Base-by-base conservation (phyloP, 2,888 invertebrate species). In the Mythimna ferrago region DNA sequence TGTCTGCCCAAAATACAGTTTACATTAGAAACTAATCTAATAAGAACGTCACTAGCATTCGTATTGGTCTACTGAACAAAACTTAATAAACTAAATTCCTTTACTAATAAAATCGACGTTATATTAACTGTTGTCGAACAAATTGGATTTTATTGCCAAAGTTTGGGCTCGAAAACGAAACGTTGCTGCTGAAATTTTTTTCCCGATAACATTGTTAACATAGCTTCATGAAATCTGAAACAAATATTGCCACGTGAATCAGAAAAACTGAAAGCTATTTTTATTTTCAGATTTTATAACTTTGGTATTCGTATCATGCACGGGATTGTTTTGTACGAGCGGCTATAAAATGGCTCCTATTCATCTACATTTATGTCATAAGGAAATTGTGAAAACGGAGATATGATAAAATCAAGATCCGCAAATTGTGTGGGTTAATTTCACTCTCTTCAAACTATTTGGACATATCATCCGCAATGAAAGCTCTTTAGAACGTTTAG, bases 41-140 rank as follows among this genome's bases (percentile, higher is more conserved):
- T 38, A 62, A 66, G 74, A 62, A 60, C 14, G 56, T 68, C 53
- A n/a, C 10, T 26, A 61, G 62, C 9, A 41, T 65, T 76, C 61
- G 16, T 64, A 58, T 68, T 73, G 32, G 68, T 69, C 35, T 66
- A 10, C n/a, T 53, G 6, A 16, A 60, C 11, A 69, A 60, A 61
- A 67, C 57, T 32, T 19, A 61, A 65, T 76, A 67, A 61, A 66
- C 6, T n/a, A 63, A 75, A 70, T 54, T 71, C 26, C 41, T 51
- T 56, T 10, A 44, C 38, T 69, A 82, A 80, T 81, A 73, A 74
- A 76, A 78, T 67, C 67, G 63, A 63, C 60, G 64, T 73, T 82
- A 71, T 56, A 66, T 60, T 72, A 73, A 83, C 61, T 63, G 62
- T 65, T 73, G 58, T 67, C n/a, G 65, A 16, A 53, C 44, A 63